Evolutionary conservation across 2,888 invertebrate genomes (phyloP).

Genomic region (Cheilosia soror): DNA sequence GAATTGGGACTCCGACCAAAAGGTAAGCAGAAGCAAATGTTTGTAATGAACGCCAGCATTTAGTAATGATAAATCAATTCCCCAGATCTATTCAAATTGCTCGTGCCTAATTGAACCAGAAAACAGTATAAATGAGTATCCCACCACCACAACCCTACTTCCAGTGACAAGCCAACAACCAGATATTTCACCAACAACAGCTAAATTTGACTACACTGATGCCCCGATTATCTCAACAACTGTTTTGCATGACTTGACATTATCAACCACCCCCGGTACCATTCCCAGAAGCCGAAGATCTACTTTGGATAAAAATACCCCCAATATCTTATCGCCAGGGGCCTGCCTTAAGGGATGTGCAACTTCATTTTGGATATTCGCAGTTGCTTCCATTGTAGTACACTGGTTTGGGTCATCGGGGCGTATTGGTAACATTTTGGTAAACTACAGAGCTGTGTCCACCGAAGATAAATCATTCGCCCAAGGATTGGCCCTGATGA

Average conservation of each 20-base stretch:
- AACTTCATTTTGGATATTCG: conserved; percentile 84
- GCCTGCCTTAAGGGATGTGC: conserved; percentile 84
- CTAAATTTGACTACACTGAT: conserved; percentile 30
- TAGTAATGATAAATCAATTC: no score
- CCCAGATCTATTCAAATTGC: conserved; percentile 80
- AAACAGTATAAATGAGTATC: conserved; percentile 11
- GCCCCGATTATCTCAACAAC: no score
- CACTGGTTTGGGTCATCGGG: conserved; percentile 88
- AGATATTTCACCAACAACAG: neutral
- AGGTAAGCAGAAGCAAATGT: conserved; percentile 70
- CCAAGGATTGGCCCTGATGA: conserved; percentile 86
- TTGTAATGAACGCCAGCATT: no score
- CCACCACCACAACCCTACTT: conserved; percentile 11
- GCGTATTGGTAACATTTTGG: conserved; percentile 87
- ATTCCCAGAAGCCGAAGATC: conserved; percentile 61
- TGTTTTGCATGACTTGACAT: no score
- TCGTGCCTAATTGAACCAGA: conserved; percentile 63
- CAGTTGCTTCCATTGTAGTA: conserved; percentile 84
- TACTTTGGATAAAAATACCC: conserved; percentile 41
- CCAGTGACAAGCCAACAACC: conserved; percentile 35
- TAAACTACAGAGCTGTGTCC: conserved; percentile 87
- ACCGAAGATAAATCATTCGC: conserved; percentile 87
- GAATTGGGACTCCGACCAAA: conserved; percentile 79
- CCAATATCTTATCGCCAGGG: conserved; percentile 81
- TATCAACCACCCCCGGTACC: neutral